Base-by-base conservation (phyloP, 2,888 invertebrate genomes). In the Drosophila meridionalis region DNA sequence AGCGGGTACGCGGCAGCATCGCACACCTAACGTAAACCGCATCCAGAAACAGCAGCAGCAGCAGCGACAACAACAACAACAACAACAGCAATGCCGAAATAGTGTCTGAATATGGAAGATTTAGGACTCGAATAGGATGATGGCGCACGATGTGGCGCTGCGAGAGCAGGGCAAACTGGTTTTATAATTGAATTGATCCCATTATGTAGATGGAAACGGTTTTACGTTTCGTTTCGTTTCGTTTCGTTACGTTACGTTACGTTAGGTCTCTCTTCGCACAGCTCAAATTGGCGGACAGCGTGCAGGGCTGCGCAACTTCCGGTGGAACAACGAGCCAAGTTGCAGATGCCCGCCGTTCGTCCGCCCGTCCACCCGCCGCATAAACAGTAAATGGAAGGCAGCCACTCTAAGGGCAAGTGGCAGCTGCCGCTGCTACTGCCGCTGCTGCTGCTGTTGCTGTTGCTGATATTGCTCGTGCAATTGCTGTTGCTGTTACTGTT, bases 161-260 rank as follows among this genome's bases (percentile, higher is more conserved):
- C 5, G 56, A 14, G 53, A 47, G 70, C 59, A 62, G 76, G 69
- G 75, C 69, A 80, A 85, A 82, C 83, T 80, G 69, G 82, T 76
- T 86, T 87, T 87, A 87, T 88, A 87, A 87, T 87, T 87, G 88
- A 87, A 88, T 87, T 87, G 88, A 88, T 82, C 79, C 83, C 80
- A 88, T 87, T 87, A 87, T 82, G 81, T 82, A 84, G 81, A 88
- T 89, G 84, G 79, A 87, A 82, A 80, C 80, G 80, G 75, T 86
- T 87, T 83, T 76, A 78, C 85, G 75, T 87, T 81, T 77, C 82
- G 78, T 76, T 80, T 78, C 61, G 53, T 47, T 59, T 57, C 68
- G 56, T 47, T 50, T 34, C 43, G 52, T 45, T 53, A 56, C 62
- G 59, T 65, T 42, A 28, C 45, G 70, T 58, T 53, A 59, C 62